Evolutionary conservation across 2,797 vertebrate species (phyloP), one percentile per base, ranked within the genome.

Genomic region (Myripristis murdjan): DNA sequence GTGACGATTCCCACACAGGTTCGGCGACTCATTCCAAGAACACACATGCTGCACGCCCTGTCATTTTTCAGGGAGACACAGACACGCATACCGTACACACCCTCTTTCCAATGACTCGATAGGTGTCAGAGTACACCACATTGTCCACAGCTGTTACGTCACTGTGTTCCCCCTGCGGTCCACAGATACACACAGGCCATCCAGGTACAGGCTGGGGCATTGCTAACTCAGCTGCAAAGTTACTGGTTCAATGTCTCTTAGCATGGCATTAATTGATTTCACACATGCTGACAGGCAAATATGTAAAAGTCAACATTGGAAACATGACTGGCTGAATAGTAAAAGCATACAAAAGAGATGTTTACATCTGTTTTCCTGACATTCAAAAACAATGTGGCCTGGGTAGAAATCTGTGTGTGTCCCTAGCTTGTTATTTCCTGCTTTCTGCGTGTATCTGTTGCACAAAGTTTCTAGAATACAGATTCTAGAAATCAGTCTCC

Each of bases 141-240:
- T 89, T 90, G 83, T 56, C 47, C 33, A 59, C 69, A 70, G 64
- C 28, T 82, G 86, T 79, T 87, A 87, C 82, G 70, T 60, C 46
- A 67, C 59, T 66, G 26, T 86, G 85, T 88, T 91, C n/a, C 82
- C 81, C 70, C 53, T 77, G 51, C 41, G 8, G 48, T 83, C 44
- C 54, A 5, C n/a, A 52, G 47, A 74, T 71, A 74, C 39, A 66
- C 28, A 60, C 59, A 58, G 58, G 70, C 66, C n/a, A 51, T 79
- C 64, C 73, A 71, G 68, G 64, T 75, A 61, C 20, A 33, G 26
- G 43, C 22, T 31, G 8, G 66, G 86, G 80, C 64, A 80, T 77
- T 79, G 80, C 66, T 9, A n/a, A 22, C 8, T 78, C 68, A 48
- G 44, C 37, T 28, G 63, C 26, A 55, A 49, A 41, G 43, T 49